Conservation (phyloP, 2,888 invertebrate genomes). For the Orthosia gothica region DNA sequence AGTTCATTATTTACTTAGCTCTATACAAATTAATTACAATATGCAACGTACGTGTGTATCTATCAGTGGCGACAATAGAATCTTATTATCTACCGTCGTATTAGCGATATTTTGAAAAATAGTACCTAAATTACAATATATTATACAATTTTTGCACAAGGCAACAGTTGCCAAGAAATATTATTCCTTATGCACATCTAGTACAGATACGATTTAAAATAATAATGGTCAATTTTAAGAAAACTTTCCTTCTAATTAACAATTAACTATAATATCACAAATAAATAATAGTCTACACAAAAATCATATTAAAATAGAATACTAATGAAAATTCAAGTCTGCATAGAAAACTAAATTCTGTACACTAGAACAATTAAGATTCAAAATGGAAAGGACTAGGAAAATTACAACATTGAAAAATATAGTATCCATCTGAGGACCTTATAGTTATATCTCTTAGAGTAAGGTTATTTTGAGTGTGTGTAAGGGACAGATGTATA, state of each 20-base stretch:
- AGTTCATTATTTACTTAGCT: neutral
- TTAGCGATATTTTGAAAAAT: neutral
- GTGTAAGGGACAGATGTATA: too few species aligned
- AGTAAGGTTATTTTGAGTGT: too few species aligned
- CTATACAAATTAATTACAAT: slow-evolving; percentile 4
- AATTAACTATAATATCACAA: too few species aligned
- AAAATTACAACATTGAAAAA: too few species aligned
- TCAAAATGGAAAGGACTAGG: too few species aligned
- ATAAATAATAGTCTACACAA: too few species aligned
- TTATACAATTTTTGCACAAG: neutral
- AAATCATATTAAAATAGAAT: too few species aligned
- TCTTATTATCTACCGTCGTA: neutral
- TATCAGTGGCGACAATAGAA: slow-evolving; percentile 17
- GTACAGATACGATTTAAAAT: neutral
- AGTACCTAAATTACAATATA: neutral
- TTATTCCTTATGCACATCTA: neutral
- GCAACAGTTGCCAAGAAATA: neutral
- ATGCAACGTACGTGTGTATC: neutral
- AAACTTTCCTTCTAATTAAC: too few species aligned
- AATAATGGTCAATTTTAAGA: too few species aligned
- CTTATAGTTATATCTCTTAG: too few species aligned
- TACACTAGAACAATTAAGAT: neutral
- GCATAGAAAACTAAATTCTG: neutral
- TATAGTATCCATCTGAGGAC: too few species aligned
- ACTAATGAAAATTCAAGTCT: too few species aligned